A percentile compares a stretch with the other conserved stretches of the same genome.
Evolutionary conservation across 2,888 invertebrate genomes (phyloP).

Genomic region (Urechis unicinctus): DNA sequence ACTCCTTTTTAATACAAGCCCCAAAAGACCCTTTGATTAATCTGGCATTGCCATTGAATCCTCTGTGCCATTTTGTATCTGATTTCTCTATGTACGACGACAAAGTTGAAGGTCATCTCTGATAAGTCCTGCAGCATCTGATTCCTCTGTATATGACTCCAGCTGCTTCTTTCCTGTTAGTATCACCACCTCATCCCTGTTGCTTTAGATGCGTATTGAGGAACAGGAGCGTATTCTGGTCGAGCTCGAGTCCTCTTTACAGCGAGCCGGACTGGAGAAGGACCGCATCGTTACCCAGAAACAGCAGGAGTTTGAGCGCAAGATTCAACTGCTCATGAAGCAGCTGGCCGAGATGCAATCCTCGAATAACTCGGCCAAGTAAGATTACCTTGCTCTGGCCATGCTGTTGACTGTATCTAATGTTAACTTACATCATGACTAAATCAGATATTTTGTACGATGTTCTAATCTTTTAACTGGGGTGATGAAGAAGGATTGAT

Average conservation of each 20-base stretch:
- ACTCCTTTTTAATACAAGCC: no score
- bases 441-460: no score
- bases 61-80: no score
- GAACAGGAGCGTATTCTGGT: slow-evolving; percentile 41
- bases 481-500: no score
- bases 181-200: no score
- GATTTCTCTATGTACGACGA: no score
- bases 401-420: neutral
- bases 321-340: slow-evolving; percentile 43
- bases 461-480: no score
- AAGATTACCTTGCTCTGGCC: neutral
- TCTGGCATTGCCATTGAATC: neutral
- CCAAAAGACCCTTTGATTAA: neutral
- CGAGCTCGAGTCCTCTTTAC: slow-evolving; percentile 40
- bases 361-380: neutral
- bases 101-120: no score
- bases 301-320: slow-evolving; percentile 45
- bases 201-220: slow-evolving; percentile 43
- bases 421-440: neutral
- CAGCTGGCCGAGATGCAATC: slow-evolving; percentile 33
- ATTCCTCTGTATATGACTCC: no score
- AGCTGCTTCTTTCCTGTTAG: no score
- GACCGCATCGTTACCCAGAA: slow-evolving; percentile 42
- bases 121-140: no score
- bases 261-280: slow-evolving; percentile 35